These are phyloP conservation scores for Hippocampus guttulatus DNA, from an alignment of 2,113 vertebrate species.

Conservation along the genomic window DNA sequence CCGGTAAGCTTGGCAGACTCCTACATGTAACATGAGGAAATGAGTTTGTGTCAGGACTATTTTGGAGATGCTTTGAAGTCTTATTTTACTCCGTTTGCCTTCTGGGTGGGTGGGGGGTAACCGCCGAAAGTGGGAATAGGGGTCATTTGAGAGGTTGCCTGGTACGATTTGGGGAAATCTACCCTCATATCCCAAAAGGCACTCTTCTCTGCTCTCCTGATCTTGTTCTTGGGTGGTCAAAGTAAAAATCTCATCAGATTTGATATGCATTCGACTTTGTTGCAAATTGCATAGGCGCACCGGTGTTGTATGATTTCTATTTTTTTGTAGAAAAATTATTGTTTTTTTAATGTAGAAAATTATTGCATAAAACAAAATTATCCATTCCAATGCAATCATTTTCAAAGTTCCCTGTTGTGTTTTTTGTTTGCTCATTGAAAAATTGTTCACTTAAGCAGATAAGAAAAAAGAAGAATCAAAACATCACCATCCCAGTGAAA, in stretches of 20 bases:
- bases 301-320: background rate
- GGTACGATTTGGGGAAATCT: conserved; percentile 54
- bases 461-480: conserved; percentile 13
- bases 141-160: conserved; percentile 2
- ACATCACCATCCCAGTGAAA: conserved; percentile 29
- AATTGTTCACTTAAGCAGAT: background rate
- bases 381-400: background rate
- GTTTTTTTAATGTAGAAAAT: conserved; percentile 5
- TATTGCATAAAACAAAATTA: conserved; percentile 12
- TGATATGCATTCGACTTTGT: conserved; percentile 18
- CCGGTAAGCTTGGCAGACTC: conserved; percentile 47
- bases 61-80: conserved; percentile 76
- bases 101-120: conserved; percentile 39
- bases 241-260: conserved; percentile 6
- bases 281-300: background rate
- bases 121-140: conserved; percentile 44
- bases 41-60: conserved; percentile 76
- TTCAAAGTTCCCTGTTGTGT: background rate
- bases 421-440: background rate
- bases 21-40: conserved; percentile 70
- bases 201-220: conserved; percentile 15
- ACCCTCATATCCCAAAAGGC: conserved; percentile 50
- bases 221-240: conserved; percentile 43
- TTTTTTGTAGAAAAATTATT: no score
- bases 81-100: conserved; percentile 70